Percentiles rank a stretch among this genome's conserved stretches.
Evolutionary conservation across 2,888 invertebrate species (phyloP).

Genomic region (Panzeria rudis): DNA sequence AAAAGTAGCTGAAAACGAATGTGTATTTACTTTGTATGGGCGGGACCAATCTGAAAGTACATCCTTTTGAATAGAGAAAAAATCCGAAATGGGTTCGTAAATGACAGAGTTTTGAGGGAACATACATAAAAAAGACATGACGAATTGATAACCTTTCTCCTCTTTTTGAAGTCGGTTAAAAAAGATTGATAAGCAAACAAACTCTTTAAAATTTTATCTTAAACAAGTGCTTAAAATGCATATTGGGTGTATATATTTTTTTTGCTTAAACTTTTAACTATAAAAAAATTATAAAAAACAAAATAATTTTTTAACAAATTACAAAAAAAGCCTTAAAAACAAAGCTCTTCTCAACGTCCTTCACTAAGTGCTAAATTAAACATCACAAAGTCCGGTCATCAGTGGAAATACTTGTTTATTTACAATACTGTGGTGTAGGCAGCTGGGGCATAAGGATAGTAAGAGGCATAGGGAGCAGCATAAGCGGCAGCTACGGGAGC

Average conservation of each 20-base stretch:
- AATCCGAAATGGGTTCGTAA: too few relatives aligned
- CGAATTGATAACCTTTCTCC: too few relatives aligned
- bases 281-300: constrained; percentile 42
- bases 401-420: constrained; percentile 39
- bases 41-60: too few relatives aligned
- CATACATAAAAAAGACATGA: too few relatives aligned
- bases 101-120: too few relatives aligned
- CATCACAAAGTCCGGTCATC: constrained; percentile 55
- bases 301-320: constrained; percentile 55
- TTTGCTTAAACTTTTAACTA: constrained; percentile 24
- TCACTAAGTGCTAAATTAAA: constrained; percentile 18
- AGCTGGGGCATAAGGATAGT: constrained; percentile 81
- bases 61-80: too few relatives aligned
- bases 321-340: constrained; percentile 49
- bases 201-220: not conserved
- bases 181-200: not conserved
- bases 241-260: constrained; percentile 19
- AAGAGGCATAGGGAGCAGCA: constrained; percentile 71
- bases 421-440: constrained; percentile 77
- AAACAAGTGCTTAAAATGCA: not conserved
- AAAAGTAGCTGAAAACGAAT: too few relatives aligned
- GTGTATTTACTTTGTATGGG: too few relatives aligned
- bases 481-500: constrained; percentile 76
- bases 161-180: too few relatives aligned
- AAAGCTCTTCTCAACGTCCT: constrained; percentile 18